phyloP scores from a whole-genome alignment of 2,888 invertebrate species.

The Liposcelis brunnea region DNA sequence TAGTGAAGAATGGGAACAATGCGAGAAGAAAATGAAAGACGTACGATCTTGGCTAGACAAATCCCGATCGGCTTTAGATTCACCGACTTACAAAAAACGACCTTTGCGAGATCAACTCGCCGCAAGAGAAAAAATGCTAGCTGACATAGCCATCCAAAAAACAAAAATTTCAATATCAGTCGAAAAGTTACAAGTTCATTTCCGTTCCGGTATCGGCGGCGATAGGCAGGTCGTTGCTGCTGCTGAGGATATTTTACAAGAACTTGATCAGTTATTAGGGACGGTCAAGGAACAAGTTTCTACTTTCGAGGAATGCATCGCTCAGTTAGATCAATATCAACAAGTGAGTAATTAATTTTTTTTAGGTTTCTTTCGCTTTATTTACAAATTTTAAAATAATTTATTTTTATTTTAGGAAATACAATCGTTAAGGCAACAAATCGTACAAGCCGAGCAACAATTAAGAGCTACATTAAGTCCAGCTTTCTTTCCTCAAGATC shows the following conservation, averaged over 20 bases:
- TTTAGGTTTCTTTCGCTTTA: slow-evolving; percentile 6
- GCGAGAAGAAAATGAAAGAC: slow-evolving; percentile 84
- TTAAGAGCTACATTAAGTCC: slow-evolving; percentile 68
- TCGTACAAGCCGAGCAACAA: slow-evolving; percentile 75
- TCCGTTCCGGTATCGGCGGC: slow-evolving; percentile 68
- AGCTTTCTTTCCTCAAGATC: slow-evolving; percentile 64
- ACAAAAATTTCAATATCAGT: slow-evolving; percentile 76
- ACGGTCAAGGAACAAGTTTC: slow-evolving; percentile 43
- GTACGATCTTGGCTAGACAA: slow-evolving; percentile 80
- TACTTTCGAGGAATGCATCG: slow-evolving; percentile 55
- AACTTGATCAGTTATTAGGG: slow-evolving; percentile 48
- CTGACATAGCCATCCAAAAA: slow-evolving; percentile 75
- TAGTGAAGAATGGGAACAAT: slow-evolving; percentile 90
- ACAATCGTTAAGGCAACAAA: slow-evolving; percentile 63
- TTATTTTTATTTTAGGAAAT: slow-evolving; percentile 39
- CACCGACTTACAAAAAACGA: slow-evolving; percentile 69
- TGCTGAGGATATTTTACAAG: slow-evolving; percentile 47
- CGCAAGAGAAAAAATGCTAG: slow-evolving; percentile 66
- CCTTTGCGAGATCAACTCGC: slow-evolving; percentile 75
- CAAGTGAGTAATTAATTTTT: slow-evolving; percentile 28
- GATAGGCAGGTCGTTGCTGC: slow-evolving; percentile 55
- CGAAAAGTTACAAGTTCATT: slow-evolving; percentile 83
- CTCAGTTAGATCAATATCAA: slow-evolving; percentile 75
- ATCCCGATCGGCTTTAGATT: slow-evolving; percentile 55
- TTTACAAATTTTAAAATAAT: slow-evolving; percentile 9